phyloP scores from a whole-genome alignment of 2,888 invertebrate species.

The Pelosia muscerda region DNA sequence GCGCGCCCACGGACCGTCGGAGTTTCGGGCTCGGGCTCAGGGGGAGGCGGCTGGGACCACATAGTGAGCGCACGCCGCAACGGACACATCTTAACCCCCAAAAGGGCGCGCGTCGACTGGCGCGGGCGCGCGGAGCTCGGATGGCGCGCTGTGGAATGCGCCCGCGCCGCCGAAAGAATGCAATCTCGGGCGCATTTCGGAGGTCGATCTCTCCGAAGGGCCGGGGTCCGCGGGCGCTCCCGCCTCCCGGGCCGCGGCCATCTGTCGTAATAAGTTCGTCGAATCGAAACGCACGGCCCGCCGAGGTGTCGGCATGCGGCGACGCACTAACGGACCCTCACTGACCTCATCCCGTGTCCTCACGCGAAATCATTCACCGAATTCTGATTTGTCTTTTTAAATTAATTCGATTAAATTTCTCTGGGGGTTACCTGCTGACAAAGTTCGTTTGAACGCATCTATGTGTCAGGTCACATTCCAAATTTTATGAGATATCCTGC shows the following conservation, averaged over 20 bases:
- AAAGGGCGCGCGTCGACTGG: conserved; percentile 86
- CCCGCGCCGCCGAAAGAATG: conserved; percentile 87
- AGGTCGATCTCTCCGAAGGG: conserved; percentile 86
- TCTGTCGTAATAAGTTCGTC: conserved; percentile 87
- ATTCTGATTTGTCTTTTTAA: conserved; percentile 41
- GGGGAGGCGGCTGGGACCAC: conserved; percentile 85
- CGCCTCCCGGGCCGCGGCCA: conserved; percentile 81
- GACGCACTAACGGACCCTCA: conserved; percentile 75
- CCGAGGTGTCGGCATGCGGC: conserved; percentile 72
- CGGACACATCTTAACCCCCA: conserved; percentile 87
- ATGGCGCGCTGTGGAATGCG: conserved; percentile 86
- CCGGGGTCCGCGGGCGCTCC: conserved; percentile 80
- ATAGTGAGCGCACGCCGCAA: conserved; percentile 84
- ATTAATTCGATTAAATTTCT: conserved; percentile 35
- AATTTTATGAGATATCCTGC: conserved; percentile 21
- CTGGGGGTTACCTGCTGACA: conserved; percentile 18
- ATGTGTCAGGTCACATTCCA: conserved; percentile 16
- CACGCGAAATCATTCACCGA: conserved; percentile 74
- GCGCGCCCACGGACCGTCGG: conserved; percentile 72
- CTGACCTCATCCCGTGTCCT: conserved; percentile 73
- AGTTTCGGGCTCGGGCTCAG: conserved; percentile 68
- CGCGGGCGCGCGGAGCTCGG: conserved; percentile 82
- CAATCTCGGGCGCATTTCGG: conserved; percentile 87
- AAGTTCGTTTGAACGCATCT: neutral
- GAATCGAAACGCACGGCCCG: conserved; percentile 82